These are phyloP conservation scores for Sebastes taczanowskii DNA, from an alignment of 2,797 vertebrate genomes.

Conservation along the genomic window DNA sequence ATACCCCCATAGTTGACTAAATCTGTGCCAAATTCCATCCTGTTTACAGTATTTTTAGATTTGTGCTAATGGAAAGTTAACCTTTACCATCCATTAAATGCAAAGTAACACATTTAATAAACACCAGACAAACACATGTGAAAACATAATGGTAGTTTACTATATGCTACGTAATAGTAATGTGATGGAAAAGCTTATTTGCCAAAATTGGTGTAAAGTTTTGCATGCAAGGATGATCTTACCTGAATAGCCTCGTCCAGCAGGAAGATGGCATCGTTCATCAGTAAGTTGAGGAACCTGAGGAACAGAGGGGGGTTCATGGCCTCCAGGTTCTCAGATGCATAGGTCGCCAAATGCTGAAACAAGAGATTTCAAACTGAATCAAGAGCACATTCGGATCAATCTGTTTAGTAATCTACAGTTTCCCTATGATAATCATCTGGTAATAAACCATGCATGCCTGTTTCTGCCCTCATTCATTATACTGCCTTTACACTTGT, in stretches of 20 bases:
- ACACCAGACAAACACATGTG: not conserved
- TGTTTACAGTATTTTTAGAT: not conserved
- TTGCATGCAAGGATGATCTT: not conserved
- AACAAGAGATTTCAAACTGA: slow-evolving; percentile 21
- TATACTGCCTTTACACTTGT: not conserved
- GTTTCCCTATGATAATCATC: not conserved
- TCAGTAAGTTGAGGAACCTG: slow-evolving; percentile 95
- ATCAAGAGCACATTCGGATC: not conserved
- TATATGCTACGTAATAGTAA: not conserved
- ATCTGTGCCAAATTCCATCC: not conserved
- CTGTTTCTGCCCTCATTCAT: not conserved
- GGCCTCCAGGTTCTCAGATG: slow-evolving; percentile 96
- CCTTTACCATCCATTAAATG: not conserved
- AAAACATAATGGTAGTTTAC: not conserved
- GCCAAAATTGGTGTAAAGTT: not conserved
- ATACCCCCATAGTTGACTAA: not conserved
- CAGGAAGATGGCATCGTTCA: slow-evolving; percentile 97
- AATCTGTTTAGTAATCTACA: not conserved
- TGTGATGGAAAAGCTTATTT: not conserved
- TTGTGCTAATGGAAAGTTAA: not conserved
- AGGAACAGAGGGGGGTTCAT: slow-evolving; percentile 97
- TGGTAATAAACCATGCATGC: not conserved
- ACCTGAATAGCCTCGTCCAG: slow-evolving; percentile 99
- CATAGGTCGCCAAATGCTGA: slow-evolving; percentile 92
- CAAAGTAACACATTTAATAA: not conserved